Conservation (phyloP, 2,113 vertebrate genomes). For the Excalfactoria chinensis region DNA sequence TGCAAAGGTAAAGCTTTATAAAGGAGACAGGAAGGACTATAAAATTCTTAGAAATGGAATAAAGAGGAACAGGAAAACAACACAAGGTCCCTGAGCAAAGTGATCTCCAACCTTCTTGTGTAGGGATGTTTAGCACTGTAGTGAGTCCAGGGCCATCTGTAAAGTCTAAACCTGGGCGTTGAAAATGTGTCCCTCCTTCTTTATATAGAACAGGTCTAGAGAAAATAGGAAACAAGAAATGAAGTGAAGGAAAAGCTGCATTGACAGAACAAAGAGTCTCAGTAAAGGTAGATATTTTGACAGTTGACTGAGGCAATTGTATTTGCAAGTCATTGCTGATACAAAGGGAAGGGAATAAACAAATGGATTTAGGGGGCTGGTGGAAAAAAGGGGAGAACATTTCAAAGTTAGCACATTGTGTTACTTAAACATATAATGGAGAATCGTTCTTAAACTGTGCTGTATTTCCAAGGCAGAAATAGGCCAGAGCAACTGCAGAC, state of each 20-base stretch:
- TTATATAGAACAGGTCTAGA: background rate
- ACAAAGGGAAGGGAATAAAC: background rate
- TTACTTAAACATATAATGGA: background rate
- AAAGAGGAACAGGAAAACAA: background rate
- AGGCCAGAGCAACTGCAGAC: background rate
- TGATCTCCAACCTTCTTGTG: fast-evolving
- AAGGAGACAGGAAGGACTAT: background rate
- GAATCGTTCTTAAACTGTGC: background rate
- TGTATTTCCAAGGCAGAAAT: background rate
- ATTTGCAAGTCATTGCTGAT: background rate
- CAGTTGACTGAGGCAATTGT: background rate
- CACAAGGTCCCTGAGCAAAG: background rate
- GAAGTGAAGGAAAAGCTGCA: background rate
- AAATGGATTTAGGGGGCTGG: background rate
- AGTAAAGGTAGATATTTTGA: background rate
- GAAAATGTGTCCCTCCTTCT: background rate
- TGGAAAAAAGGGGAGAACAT: background rate
- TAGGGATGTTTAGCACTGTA: background rate
- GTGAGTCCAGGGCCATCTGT: background rate
- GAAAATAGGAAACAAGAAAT: background rate
- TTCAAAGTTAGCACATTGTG: background rate
- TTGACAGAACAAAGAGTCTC: background rate
- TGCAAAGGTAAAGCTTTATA: background rate
- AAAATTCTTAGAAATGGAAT: background rate
- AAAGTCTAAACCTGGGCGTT: background rate